Conservation (phyloP, 2,113 vertebrate genomes). For the Entomyzon cyanotis region DNA sequence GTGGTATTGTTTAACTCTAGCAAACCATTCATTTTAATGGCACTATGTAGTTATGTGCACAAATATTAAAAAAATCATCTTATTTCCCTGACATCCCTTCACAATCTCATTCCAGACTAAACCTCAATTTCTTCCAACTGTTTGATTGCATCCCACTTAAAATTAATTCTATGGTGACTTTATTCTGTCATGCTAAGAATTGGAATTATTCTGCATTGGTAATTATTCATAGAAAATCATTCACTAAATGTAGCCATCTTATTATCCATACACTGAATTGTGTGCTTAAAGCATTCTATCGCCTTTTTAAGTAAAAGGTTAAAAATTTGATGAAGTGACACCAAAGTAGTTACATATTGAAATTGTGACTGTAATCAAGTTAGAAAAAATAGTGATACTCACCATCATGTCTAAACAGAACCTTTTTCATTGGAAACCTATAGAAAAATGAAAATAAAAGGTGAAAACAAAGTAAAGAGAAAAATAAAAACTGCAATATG, state of each 20-base stretch:
- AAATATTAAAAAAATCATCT: neutral
- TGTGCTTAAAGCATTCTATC: neutral
- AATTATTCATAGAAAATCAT: neutral
- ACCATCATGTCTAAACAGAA: slow-evolving; percentile 24
- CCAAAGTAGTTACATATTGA: neutral
- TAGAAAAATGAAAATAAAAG: neutral
- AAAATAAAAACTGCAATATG: neutral
- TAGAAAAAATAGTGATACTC: neutral
- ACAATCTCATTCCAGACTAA: neutral
- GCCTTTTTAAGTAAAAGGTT: neutral
- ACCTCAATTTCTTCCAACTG: neutral
- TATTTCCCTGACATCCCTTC: neutral
- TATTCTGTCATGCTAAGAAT: neutral
- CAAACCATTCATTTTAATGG: neutral
- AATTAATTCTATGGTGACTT: neutral
- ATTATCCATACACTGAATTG: neutral
- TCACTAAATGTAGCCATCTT: neutral
- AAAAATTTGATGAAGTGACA: neutral
- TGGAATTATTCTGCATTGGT: neutral
- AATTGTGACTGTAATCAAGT: neutral
- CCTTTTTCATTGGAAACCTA: slow-evolving; percentile 4
- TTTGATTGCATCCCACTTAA: neutral
- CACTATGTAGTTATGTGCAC: neutral
- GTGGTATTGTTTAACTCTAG: neutral
- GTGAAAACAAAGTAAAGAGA: neutral